phyloP scores from a whole-genome alignment of 2,113 vertebrate genomes.

The Macaca mulatta region DNA sequence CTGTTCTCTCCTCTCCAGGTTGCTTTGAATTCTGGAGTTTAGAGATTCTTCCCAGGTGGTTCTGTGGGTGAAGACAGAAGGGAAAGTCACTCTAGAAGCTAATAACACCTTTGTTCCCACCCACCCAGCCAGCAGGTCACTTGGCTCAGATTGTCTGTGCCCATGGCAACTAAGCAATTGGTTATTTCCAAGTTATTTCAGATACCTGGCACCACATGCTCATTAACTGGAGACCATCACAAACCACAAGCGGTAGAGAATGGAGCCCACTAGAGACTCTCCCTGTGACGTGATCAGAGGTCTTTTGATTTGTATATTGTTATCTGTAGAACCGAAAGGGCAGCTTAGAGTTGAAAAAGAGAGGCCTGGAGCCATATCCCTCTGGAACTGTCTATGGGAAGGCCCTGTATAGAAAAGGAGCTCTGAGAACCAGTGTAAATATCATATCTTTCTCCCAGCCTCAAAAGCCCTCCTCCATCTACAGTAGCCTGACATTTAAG shows the following conservation, averaged over 20 bases:
- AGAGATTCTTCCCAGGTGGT: constrained; percentile 2
- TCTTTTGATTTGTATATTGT: constrained; percentile 2
- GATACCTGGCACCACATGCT: neutral
- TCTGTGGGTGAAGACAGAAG: neutral
- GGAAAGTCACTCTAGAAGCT: neutral
- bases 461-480: neutral
- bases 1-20: neutral
- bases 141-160: neutral
- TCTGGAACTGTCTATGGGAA: neutral
- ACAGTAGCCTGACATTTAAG: neutral
- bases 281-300: neutral
- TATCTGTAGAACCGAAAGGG: neutral
- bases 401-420: neutral
- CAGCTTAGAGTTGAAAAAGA: neutral
- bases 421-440: neutral
- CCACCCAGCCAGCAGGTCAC: neutral
- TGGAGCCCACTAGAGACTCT: neutral
- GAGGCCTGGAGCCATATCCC: neutral
- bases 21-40: neutral
- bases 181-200: constrained; percentile 47
- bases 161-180: constrained; percentile 37
- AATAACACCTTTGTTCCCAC: constrained; percentile 22
- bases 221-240: neutral
- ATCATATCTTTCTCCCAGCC: neutral
- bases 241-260: neutral